These are phyloP conservation scores for Heliopora coerulea DNA, from an alignment of 92 coral and sea anemone genomes.

Conservation along the genomic window DNA sequence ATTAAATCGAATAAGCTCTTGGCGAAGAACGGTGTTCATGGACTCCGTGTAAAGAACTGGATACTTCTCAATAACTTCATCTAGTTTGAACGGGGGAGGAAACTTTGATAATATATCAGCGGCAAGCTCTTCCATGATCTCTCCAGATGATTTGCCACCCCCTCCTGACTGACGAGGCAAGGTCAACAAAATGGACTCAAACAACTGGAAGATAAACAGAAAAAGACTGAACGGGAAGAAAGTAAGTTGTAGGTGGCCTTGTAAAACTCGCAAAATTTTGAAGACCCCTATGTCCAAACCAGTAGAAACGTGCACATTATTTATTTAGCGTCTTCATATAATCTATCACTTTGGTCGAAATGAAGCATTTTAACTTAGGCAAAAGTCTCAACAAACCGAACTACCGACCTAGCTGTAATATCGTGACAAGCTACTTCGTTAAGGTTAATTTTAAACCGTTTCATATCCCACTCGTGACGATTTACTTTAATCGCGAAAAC, in stretches of 20 bases:
- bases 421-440: too few relatives aligned
- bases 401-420: too few relatives aligned
- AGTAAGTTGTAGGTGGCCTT: not conserved
- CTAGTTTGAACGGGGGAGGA: slow-evolving; percentile 90
- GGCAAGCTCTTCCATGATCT: slow-evolving; percentile 92
- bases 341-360: too few relatives aligned
- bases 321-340: too few relatives aligned
- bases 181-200: slow-evolving; percentile 91
- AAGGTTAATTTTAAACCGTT: too few relatives aligned
- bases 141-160: slow-evolving; percentile 97
- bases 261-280: too few relatives aligned
- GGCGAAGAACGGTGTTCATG: slow-evolving; percentile 97
- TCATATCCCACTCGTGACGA: too few relatives aligned
- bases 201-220: slow-evolving; percentile 53
- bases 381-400: too few relatives aligned
- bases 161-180: slow-evolving; percentile 98
- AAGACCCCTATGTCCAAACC: too few relatives aligned
- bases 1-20: slow-evolving; percentile 95
- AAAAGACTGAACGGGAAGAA: not conserved
- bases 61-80: slow-evolving; percentile 86
- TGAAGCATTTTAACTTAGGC: too few relatives aligned
- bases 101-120: slow-evolving; percentile 92
- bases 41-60: slow-evolving; percentile 96
- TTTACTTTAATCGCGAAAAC: too few relatives aligned
- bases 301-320: too few relatives aligned